Evolutionary conservation across 92 coral and sea anemone genomes (phyloP).

Genomic region (Isaurus tuberculatus): DNA sequence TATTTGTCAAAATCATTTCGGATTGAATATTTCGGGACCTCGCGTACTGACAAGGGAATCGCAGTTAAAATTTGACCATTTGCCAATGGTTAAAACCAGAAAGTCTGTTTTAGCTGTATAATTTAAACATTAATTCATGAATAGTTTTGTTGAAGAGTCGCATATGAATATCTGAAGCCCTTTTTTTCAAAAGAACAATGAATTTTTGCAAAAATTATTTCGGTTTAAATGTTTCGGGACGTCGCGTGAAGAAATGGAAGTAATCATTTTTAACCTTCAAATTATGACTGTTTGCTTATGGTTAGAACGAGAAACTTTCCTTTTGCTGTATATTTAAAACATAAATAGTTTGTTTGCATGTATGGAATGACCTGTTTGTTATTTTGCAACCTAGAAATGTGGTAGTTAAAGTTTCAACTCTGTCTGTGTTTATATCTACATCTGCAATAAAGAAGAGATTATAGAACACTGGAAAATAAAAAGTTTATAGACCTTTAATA

Average conservation of each 20-base stretch:
- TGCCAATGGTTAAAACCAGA: too few relatives aligned
- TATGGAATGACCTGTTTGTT: constrained; percentile 6
- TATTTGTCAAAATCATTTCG: not conserved
- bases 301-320: constrained; percentile 14
- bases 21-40: constrained; percentile 14
- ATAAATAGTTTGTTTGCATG: constrained; percentile 20
- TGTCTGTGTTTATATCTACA: too few relatives aligned
- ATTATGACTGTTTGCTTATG: constrained; percentile 11
- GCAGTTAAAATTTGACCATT: constrained; percentile 23
- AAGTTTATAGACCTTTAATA: too few relatives aligned
- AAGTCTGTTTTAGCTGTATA: too few relatives aligned
- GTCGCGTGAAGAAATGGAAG: constrained; percentile 31
- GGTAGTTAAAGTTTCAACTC: constrained; percentile 13
- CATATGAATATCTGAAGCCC: constrained; percentile 21
- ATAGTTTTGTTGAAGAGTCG: constrained; percentile 24
- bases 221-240: constrained; percentile 29
- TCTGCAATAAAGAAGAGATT: too few relatives aligned
- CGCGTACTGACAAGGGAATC: not conserved
- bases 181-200: constrained; percentile 19
- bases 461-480: too few relatives aligned
- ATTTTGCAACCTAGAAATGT: constrained; percentile 19
- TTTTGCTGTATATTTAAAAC: constrained; percentile 14
- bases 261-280: constrained; percentile 23
- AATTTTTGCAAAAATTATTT: constrained; percentile 9
- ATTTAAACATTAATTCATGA: constrained; percentile 30